Conservation (phyloP, 2,888 invertebrate genomes). For the Miltochrista miniata region DNA sequence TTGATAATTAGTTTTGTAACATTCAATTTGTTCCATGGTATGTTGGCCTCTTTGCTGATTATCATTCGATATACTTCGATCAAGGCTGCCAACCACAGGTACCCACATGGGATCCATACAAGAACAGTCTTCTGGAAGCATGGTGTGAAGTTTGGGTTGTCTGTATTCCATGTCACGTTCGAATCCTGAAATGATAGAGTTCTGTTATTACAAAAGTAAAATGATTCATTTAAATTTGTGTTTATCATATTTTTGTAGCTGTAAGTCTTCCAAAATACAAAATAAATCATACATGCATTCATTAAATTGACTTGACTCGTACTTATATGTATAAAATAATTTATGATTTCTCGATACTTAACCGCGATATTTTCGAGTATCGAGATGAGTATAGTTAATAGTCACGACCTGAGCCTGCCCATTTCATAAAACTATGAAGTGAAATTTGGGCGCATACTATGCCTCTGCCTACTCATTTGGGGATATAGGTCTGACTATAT, state of each 20-base stretch:
- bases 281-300: too few relatives aligned
- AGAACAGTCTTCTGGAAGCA: constrained; percentile 96
- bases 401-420: too few relatives aligned
- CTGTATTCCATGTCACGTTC: constrained; percentile 90
- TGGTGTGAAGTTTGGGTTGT: constrained; percentile 91
- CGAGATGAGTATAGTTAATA: too few relatives aligned
- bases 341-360: too few relatives aligned
- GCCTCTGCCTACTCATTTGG: too few relatives aligned
- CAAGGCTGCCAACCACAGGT: constrained; percentile 89
- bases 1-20: constrained; percentile 87
- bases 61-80: constrained; percentile 89
- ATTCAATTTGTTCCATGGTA: constrained; percentile 90
- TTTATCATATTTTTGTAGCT: neutral
- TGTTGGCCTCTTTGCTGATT: constrained; percentile 88
- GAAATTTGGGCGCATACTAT: too few relatives aligned
- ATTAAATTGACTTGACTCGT: too few relatives aligned
- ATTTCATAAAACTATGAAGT: too few relatives aligned
- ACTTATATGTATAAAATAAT: too few relatives aligned
- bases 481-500: too few relatives aligned
- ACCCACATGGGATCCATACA: constrained; percentile 93
- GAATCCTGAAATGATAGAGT: constrained; percentile 85
- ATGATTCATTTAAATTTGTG: constrained; percentile 72
- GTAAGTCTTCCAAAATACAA: too few relatives aligned
- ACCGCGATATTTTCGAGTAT: too few relatives aligned
- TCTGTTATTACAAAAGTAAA: neutral